phyloP scores from a whole-genome alignment of 1,140 invertebrate species.

The Bombus balteatus region DNA sequence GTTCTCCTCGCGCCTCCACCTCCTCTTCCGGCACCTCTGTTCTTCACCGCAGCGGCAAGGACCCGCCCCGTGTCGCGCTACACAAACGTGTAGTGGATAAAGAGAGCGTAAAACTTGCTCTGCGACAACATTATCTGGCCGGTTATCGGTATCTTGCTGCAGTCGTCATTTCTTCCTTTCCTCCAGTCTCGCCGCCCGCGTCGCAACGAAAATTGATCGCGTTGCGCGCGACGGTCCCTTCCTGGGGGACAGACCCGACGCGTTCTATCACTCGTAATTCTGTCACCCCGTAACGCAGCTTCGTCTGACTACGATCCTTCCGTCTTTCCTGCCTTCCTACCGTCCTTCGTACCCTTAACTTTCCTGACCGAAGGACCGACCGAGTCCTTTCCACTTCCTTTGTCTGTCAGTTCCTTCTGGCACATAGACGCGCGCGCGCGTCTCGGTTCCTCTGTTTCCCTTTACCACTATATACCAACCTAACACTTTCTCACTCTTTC shows the following conservation, averaged over 20 bases:
- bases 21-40: slow-evolving; percentile 36
- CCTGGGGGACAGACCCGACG: slow-evolving; percentile 65
- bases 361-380: slow-evolving; percentile 40
- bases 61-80: slow-evolving; percentile 77
- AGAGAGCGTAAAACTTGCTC: slow-evolving; percentile 79
- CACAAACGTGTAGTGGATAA: slow-evolving; percentile 79
- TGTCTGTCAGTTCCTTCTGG: slow-evolving; percentile 51
- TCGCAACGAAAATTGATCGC: slow-evolving; percentile 70
- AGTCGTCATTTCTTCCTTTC: slow-evolving; percentile 62
- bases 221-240: slow-evolving; percentile 69
- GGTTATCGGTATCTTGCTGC: slow-evolving; percentile 63
- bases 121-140: slow-evolving; percentile 77
- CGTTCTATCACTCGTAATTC: slow-evolving; percentile 44
- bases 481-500: slow-evolving; percentile 40
- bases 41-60: slow-evolving; percentile 73
- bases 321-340: slow-evolving; percentile 50
- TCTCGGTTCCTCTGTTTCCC: slow-evolving; percentile 4
- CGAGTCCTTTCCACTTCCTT: slow-evolving; percentile 59
- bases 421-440: slow-evolving; percentile 54
- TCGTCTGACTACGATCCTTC: slow-evolving; percentile 38
- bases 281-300: slow-evolving; percentile 33
- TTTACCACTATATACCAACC: slow-evolving; percentile 18
- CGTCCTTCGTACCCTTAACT: slow-evolving; percentile 44
- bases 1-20: slow-evolving; percentile 19
- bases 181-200: slow-evolving; percentile 60